A percentile compares a stretch with the other conserved stretches of the same genome.
phyloP scores from a whole-genome alignment of 2,797 vertebrate species.

The Sebastolobus altivelis region DNA sequence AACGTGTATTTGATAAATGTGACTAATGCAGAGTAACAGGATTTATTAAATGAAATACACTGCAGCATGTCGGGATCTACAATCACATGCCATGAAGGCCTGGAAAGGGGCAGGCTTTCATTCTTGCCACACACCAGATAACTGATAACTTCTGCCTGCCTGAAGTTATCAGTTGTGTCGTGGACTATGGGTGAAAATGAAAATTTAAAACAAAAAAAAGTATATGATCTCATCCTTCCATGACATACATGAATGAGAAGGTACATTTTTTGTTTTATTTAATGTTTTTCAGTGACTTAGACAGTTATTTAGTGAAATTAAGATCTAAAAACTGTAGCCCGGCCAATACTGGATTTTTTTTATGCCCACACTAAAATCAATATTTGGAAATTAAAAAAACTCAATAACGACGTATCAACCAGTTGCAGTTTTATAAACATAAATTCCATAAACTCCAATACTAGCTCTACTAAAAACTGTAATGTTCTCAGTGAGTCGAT shows the following conservation, averaged over 20 bases:
- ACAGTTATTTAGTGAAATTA: too few species aligned
- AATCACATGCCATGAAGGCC: neutral
- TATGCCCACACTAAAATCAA: too few species aligned
- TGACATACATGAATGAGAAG: neutral
- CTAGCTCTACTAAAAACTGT: too few species aligned
- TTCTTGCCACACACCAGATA: neutral
- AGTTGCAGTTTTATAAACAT: too few species aligned
- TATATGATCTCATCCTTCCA: neutral
- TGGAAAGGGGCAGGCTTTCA: neutral
- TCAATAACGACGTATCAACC: too few species aligned
- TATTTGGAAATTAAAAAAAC: too few species aligned
- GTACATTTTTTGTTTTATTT: too few species aligned
- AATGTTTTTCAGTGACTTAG: too few species aligned
- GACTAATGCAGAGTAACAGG: neutral
- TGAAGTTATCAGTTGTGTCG: constrained; percentile 13
- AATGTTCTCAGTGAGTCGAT: neutral
- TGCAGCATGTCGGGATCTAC: neutral
- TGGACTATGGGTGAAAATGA: neutral
- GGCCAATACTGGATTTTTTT: too few species aligned
- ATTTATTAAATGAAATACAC: neutral
- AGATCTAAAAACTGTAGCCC: fast-evolving
- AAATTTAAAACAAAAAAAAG: neutral
- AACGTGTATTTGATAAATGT: neutral
- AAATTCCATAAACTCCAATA: too few species aligned
- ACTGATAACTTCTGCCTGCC: neutral